Evolutionary conservation across 2,113 vertebrate genomes (phyloP), one percentile per base, ranked within the genome.

Genomic region (Corythaeola cristata): DNA sequence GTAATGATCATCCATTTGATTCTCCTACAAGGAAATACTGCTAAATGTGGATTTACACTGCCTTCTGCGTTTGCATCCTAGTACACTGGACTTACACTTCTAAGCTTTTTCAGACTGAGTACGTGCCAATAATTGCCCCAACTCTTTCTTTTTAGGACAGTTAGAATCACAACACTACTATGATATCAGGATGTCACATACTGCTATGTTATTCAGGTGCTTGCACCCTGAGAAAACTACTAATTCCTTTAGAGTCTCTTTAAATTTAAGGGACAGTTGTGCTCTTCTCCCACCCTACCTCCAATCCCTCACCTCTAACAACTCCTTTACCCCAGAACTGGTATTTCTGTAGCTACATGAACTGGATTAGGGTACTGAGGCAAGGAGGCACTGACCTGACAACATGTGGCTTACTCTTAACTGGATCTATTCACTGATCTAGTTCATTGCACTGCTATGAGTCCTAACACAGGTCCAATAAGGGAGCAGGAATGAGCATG

Each of bases 381-480:
- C 33, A 52, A 30, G n/a, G 11, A 86, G 56, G 66, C 26, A 82
- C 5, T 6, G 2, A 50, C 47, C 47, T 67, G 41, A 74, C 37
- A 74, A 92, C 77, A 55, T 1, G 3, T 15, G 4, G 5, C 15
- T 87, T 50, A 26, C 67, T 84, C 55, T 64, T 62, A 84, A 44
- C 21, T 69, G 45, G 18, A 58, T 89, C 72, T 90, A 15, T 35
- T 77, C 59, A 55, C 19, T 58, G 16, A 55, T 53, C 20, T 32
- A n/a, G 21, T 37, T 53, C 55, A 55, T 3, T 66, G 63, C 22
- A 37, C 8, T 15, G 41, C 32, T 50, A 15, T 9, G 14, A 77
- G 60, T 62, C 32, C 32, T 78, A 50, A 71, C 1, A 2, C 1
- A 45, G 33, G 55, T 68, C 27, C 58, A 76, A 63, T 0, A 0